Evolutionary conservation across 1,140 invertebrate genomes (phyloP), one percentile per base, ranked within the genome.

Genomic region (Xylocopa sonorina): DNA sequence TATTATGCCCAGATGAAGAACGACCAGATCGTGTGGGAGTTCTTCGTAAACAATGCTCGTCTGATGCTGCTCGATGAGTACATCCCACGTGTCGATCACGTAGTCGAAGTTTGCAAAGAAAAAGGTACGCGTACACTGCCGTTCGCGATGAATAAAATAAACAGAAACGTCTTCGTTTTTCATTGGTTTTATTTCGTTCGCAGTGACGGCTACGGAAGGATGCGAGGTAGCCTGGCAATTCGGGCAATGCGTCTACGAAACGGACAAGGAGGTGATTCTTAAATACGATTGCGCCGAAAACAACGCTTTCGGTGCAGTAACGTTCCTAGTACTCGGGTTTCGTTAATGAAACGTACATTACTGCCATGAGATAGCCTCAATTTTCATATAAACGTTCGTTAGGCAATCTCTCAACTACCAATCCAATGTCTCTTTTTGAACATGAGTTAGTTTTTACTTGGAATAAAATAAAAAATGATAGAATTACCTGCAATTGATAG

Each of bases 151-250:
- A 57, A 57, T 3, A 2, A 4, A 9, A 14, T 3, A 10, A 0
- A 2, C 4, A 46, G 32, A 38, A 38, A 38, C 38, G 9, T 38
- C 9, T 9, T 38, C 38, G n/a, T n/a, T n/a, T 3, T 10, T 14
- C 3, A n/a, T 53, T 62, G 10, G 16, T 48, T 16, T 27, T 63
- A 38, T 50, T 9, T 14, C 7, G 24, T 62, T 71, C 57, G 29
- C 69, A 89, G 87, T 72, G 50, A 64, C 27, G 0, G 46, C 24
- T 18, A 55, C 78, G 43, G 86, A 88, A 0, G 64, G 72, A 0
- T 89, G 88, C 76, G 78, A 86, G 32, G n/a, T 81, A 1, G 82
- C 88, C 14, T 81, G 75, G n/a, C 46, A 89, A 48, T 55, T 72
- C 10, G 21, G 48, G 0, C 73, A 55, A 51, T 84, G 85, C 46